Conservation (phyloP, 2,113 vertebrate species). For the Hepsetus odoe region DNA sequence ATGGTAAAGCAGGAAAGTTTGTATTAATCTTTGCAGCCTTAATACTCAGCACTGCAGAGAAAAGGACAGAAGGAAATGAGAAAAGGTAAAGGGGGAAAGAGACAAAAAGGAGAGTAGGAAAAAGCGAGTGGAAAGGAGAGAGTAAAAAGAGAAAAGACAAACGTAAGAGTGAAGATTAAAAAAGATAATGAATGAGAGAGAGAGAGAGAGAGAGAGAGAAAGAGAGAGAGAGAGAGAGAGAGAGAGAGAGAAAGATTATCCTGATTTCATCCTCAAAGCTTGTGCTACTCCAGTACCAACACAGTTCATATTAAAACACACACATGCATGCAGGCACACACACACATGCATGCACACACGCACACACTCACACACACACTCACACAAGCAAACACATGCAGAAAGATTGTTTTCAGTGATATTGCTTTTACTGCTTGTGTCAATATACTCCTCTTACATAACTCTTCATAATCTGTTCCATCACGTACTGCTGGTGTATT, state of each 20-base stretch:
- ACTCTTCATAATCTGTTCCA: not conserved
- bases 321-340: constrained; percentile 1
- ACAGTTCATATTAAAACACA: too few species aligned
- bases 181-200: constrained; percentile 47
- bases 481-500: not conserved
- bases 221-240: constrained; percentile 23
- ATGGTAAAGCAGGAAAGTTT: too few species aligned
- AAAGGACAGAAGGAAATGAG: too few species aligned
- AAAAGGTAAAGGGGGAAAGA: too few species aligned
- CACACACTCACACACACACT: too few species aligned
- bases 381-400: not conserved
- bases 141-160: not conserved
- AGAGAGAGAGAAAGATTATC: constrained; percentile 39
- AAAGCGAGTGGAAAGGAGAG: too few species aligned
- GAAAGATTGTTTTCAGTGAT: not conserved
- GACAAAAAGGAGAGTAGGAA: too few species aligned
- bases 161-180: constrained; percentile 2
- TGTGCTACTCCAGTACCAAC: too few species aligned
- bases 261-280: not conserved
- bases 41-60: too few species aligned
- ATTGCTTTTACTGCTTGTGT: not conserved
- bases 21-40: too few species aligned
- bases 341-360: constrained; percentile 14
- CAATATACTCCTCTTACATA: constrained; percentile 7
- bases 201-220: not conserved